Evolutionary conservation across 2,113 vertebrate species (phyloP), one percentile per base, ranked within the genome.

Genomic region (Campylorhamphus procurvoides): DNA sequence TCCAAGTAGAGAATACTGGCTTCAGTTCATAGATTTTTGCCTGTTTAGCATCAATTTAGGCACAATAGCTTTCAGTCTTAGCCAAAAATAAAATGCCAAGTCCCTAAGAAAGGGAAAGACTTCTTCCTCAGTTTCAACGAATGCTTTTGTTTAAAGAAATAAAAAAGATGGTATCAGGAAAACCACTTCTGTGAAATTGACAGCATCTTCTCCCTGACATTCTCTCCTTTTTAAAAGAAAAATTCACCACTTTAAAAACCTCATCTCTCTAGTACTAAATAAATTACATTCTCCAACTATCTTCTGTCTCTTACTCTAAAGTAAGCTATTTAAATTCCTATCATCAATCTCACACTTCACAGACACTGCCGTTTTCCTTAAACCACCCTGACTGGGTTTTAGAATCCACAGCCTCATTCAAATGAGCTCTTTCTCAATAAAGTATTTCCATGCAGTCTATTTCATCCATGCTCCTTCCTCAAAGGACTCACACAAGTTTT

Each of bases 1-100:
- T 74, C 50, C 73, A 63, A 93, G 35, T 84, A 94, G 40, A 94
- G 95, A 97, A 96, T 96, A 95, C 73, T 95, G 95, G 83, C 95
- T 93, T 90, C 86, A 94, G 90, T 95, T 95, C 89, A 96, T 50
- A 93, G 59, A 89, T 89, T 84, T 89, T 84, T 89, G 88, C 59
- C 72, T 88, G 75, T 92, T 90, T 74, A 94, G 60, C 1, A 0
- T 88, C 76, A 93, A 18, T 74, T 91, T 84, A 68, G 25, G 82
- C 96, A 94, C 94, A 96, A 93, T 33, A 74, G 90, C 59, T 92
- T 95, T 87, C 80, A 86, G 83, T 74, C 71, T 92, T 63, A 63
- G 89, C 86, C 95, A 90, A 92, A 92, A 92, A 35, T 28, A 80
- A 93, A 85, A 92, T 50, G 46, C 50, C 78, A 83, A 73, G 67